Percentiles rank a stretch among this genome's conserved stretches.
Conservation (phyloP, 2,888 invertebrate species). For the Drosophila diplacantha region DNA sequence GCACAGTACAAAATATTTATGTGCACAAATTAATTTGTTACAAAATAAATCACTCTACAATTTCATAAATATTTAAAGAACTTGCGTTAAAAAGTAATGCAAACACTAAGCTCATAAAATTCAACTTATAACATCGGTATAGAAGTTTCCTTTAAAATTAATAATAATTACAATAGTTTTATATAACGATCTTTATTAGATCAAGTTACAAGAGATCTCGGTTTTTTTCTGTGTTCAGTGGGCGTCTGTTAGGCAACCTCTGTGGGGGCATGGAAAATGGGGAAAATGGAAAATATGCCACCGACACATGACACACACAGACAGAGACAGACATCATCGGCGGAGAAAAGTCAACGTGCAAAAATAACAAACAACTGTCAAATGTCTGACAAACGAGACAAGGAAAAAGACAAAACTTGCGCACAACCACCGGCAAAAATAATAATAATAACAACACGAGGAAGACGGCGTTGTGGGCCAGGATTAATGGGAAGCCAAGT, state of each 20-base stretch:
- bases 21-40: not conserved
- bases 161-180: not conserved
- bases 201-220: not conserved
- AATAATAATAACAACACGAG: conserved; percentile 26
- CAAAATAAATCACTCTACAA: too few relatives aligned
- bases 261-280: conserved; percentile 46
- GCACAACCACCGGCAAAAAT: conserved; percentile 27
- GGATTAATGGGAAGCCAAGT: conserved; percentile 31
- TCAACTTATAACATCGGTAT: too few relatives aligned
- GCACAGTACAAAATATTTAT: not conserved
- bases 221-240: conserved; percentile 42
- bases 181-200: not conserved
- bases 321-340: conserved; percentile 22
- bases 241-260: conserved; percentile 67
- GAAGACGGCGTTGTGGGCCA: conserved; percentile 31
- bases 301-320: conserved; percentile 55
- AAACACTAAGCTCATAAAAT: too few relatives aligned
- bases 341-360: conserved; percentile 67
- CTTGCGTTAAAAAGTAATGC: too few relatives aligned
- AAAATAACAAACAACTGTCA: conserved; percentile 73
- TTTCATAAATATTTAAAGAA: too few relatives aligned
- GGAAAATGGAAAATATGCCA: conserved; percentile 53
- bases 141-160: too few relatives aligned
- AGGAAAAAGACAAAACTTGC: conserved; percentile 68
- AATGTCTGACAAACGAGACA: conserved; percentile 74